Base-by-base conservation (phyloP, 2,888 invertebrate species). In the Creontiades dilutus region DNA sequence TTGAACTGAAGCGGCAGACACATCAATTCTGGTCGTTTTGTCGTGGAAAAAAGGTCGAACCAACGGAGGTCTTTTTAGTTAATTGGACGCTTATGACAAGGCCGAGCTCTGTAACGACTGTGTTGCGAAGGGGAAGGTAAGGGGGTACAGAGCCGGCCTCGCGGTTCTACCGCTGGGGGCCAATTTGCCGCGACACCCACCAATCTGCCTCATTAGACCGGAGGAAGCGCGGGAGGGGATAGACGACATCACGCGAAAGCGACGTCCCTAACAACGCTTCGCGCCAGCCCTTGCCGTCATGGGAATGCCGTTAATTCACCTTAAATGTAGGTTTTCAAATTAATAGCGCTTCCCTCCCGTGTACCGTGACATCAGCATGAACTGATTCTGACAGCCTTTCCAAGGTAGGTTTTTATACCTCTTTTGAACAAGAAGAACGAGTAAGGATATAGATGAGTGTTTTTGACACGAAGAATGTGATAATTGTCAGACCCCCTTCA, bases 121-220 rank as follows among this genome's bases (percentile, higher is more conserved):
- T 23, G 78, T 78, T 46, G 37, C 9, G 78, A 19, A 46, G 78
- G 47, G 19, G 46, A 46, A 16, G 19, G 2, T 78, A 13, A 12
- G n/a, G 52, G 85, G 27, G 13, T 28, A 46, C 57, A 68, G 68
- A n/a, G n/a, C 68, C 23, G 68, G 68, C 23, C 23, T 68, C 68
- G 68, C 68, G 68, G 68, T 68, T 68, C 82, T 23, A 82, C 82
- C 78, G 88, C 80, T 78, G 52, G 88, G 37, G 88, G 76, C 78
- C 88, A 88, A 88, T 88, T 88, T 88, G 78, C 88, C 88, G 80
- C 87, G 88, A 88, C 88, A 88, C 88, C 88, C 78, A 88, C 88
- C 88, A 88, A 88, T 88, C 52, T 88, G 78, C 78, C 88, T 88
- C 88, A 88, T 88, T 88, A 88, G 78, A 52, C 57, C 52, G 46